Conservation (phyloP, 2,888 invertebrate species). For the Lymantria dispar region DNA sequence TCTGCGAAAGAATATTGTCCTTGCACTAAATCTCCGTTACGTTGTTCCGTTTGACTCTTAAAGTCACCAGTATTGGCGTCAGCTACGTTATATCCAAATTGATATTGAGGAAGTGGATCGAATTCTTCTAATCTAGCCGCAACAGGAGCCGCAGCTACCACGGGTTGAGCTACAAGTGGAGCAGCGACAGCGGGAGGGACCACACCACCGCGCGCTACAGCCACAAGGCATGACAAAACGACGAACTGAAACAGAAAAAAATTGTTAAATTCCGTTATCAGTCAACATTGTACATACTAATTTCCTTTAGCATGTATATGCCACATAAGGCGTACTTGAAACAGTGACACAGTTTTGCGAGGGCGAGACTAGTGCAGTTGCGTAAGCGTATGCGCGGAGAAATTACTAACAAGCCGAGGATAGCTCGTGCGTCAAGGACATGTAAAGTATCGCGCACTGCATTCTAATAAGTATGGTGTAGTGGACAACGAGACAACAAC, state of each 20-base stretch:
- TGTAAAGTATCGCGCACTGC: slow-evolving; percentile 40
- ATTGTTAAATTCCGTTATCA: slow-evolving; percentile 21
- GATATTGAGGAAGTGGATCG: slow-evolving; percentile 83
- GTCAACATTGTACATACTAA: slow-evolving; percentile 17
- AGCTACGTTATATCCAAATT: slow-evolving; percentile 69
- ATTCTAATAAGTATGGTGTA: slow-evolving; percentile 49
- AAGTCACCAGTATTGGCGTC: slow-evolving; percentile 72
- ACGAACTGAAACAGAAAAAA: slow-evolving; percentile 55
- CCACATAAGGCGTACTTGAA: slow-evolving; percentile 67
- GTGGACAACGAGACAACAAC: neutral
- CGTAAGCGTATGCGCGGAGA: slow-evolving; percentile 66
- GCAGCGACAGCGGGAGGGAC: slow-evolving; percentile 44
- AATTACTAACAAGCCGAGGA: slow-evolving; percentile 70
- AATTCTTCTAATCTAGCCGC: slow-evolving; percentile 70
- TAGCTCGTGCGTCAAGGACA: slow-evolving; percentile 65
- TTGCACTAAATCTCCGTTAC: slow-evolving; percentile 79
- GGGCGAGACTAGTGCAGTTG: slow-evolving; percentile 64
- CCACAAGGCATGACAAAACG: slow-evolving; percentile 67
- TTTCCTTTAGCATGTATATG: slow-evolving; percentile 30
- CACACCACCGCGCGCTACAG: slow-evolving; percentile 57
- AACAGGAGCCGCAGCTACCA: slow-evolving; percentile 52
- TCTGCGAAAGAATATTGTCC: slow-evolving; percentile 71
- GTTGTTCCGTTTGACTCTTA: slow-evolving; percentile 74
- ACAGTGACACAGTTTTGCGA: slow-evolving; percentile 72
- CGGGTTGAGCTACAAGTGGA: slow-evolving; percentile 48